These are phyloP conservation scores for Salmo trutta DNA, from an alignment of 2,797 vertebrate species.

Conservation along the genomic window DNA sequence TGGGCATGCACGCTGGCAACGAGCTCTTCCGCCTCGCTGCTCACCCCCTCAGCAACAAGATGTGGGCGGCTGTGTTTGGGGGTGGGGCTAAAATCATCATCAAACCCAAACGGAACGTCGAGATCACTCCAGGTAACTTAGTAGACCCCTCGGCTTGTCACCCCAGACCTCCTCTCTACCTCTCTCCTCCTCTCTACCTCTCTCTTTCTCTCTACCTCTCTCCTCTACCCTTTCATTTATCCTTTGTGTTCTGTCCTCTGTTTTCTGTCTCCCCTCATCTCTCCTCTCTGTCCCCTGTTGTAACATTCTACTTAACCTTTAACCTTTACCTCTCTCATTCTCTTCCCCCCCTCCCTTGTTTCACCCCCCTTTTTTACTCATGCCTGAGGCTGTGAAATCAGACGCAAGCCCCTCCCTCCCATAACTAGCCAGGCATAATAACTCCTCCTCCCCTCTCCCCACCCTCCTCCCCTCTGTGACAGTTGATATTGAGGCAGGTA, in stretches of 20 bases:
- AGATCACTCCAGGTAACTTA: conserved; percentile 83
- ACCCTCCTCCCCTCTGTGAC: conserved; percentile 52
- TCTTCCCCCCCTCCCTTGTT: conserved; percentile 19
- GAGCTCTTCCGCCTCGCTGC: conserved; percentile 95
- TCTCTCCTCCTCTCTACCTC: no score
- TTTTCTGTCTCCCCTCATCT: conserved; percentile 6
- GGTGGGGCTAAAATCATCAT: conserved; percentile 93
- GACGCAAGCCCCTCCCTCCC: no score
- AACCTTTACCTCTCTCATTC: background rate
- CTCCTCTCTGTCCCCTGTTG: background rate
- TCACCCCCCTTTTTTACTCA: no score
- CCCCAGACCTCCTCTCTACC: conserved; percentile 8
- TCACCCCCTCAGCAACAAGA: conserved; percentile 91
- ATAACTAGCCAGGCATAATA: no score
- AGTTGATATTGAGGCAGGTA: conserved; percentile 72
- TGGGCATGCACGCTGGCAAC: conserved; percentile 91
- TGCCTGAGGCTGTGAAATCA: no score
- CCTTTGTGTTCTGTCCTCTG: background rate
- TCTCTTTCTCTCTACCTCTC: background rate
- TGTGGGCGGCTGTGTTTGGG: conserved; percentile 98
- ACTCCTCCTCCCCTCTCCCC: conserved; percentile 64
- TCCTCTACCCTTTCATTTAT: conserved; percentile 49
- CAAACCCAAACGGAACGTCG: conserved; percentile 87
- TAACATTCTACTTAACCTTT: background rate
- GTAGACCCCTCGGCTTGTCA: background rate